Evolutionary conservation across 2,888 invertebrate genomes (phyloP), one percentile per base, ranked within the genome.

Genomic region (Eutolmus rufibarbis): DNA sequence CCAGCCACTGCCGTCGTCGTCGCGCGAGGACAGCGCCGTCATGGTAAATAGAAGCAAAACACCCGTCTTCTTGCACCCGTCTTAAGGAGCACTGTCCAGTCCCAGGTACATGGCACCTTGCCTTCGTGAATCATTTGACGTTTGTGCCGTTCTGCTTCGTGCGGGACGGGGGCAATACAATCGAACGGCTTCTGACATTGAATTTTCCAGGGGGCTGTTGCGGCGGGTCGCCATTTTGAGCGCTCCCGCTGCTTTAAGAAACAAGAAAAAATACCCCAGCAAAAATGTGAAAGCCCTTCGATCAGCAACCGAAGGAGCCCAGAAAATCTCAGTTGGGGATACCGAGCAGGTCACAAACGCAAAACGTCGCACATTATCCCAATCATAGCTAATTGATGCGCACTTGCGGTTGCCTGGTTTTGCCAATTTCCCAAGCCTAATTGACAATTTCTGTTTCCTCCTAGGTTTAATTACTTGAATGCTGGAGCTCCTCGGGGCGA

Each of bases 181-280:
- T 82, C 82, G 74, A 85, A 74, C 85, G n/a, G 85, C 28, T 43
- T 74, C 85, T 85, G 85, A 85, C 85, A 74, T 74, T 85, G 74
- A 74, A 74, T 74, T 74, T 85, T 74, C 74, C 74, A 74, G 74
- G 85, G 46, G n/a, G 82, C 82, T 23, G 34, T 34, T 40, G 85
- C 74, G 85, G 74, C 74, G 43, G 51, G 85, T 85, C 85, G 85
- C 85, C 85, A 85, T 85, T 85, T 85, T 85, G 85, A 46, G 23
- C 85, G 28, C 23, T 74, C 16, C 37, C 37, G 23, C 8, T 74
- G 74, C 66, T 23, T 66, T 46, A 79, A 28, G 28, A 16, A 51
- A 14, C n/a, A 2, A 16, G n/a, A 7, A 28, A 66, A 66, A 28
- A 9, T 5, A 28, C 28, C 28, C 66, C 23, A 16, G n/a, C 16